Evolutionary conservation across 2,113 vertebrate species (phyloP), one percentile per base, ranked within the genome.

Genomic region (Salvator merianae): DNA sequence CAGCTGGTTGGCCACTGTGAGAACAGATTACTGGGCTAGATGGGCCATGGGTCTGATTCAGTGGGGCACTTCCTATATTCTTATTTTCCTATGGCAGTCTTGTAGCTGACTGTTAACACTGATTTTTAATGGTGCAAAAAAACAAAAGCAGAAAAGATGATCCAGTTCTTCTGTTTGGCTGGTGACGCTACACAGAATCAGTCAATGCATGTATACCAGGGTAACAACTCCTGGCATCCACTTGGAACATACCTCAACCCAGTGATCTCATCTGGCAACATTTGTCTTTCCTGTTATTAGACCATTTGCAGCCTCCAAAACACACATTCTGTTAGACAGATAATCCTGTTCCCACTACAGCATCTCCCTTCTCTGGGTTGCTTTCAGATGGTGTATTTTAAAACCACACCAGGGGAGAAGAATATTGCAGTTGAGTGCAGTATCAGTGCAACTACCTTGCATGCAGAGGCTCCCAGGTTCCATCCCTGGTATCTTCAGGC

Each of bases 331-430:
- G 82, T 43, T 86, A 75, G 88, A 71, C 0, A 4, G 32, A 5
- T 87, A 20, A 71, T 91, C 82, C 70, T 84, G 78, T 50, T 53
- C 62, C 32, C 6, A 43, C 50, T 82, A 78, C 81, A n/a, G 24
- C 14, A 47, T 70, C 85, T 84, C 82, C 88, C 88, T 92, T 91
- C 30, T 13, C 28, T 43, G 13, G 36, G 53, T 72, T 72, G 32
- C 26, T 62, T 82, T 82, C 53, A 62, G 28, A 59, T 62, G 34
- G 18, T 20, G 5, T 59, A 59, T 59, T 59, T 59, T 18, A 59
- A 59, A 59, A 16, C 55, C 16, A 59, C 18, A 59, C 4, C 16
- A 59, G 55, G n/a, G n/a, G 14, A 59, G 55, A 16, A 59, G 18
- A 59, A 59, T 13, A 20, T 20, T 59, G 55, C 55, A 59, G 18